Conservation (phyloP, 2,888 invertebrate genomes). For the Dasypogon diadema region DNA sequence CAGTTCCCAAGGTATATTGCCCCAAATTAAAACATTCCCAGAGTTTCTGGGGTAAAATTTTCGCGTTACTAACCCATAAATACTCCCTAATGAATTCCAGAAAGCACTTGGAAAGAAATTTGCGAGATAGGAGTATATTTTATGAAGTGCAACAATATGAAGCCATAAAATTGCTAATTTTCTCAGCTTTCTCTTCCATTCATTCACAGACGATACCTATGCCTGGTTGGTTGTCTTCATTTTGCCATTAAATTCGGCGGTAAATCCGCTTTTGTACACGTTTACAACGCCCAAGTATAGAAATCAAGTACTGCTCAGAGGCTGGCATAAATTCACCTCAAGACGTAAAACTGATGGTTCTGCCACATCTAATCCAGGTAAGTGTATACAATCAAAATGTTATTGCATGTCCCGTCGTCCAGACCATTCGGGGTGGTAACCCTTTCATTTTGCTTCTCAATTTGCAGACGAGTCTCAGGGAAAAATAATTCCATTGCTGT, state of each 20-base stretch:
- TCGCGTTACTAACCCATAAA: neutral
- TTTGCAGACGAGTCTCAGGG: conserved; percentile 46
- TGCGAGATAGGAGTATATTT: neutral
- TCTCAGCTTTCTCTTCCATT: conserved; percentile 17
- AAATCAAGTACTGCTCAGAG: conserved; percentile 68
- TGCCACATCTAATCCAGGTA: conserved; percentile 59
- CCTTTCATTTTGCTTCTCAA: neutral
- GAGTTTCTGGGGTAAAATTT: neutral
- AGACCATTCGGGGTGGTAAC: neutral
- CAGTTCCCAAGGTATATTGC: too few species aligned
- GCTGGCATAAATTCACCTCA: conserved; percentile 68
- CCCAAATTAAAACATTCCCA: neutral
- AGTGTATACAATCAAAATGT: conserved; percentile 8
- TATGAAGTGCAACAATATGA: conserved; percentile 24
- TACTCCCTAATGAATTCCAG: neutral
- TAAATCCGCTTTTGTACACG: conserved; percentile 77
- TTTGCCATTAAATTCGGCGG: conserved; percentile 75
- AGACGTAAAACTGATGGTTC: conserved; percentile 64
- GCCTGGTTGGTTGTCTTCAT: conserved; percentile 78
- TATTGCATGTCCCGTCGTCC: neutral
- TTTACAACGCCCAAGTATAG: conserved; percentile 77
- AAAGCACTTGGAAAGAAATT: neutral
- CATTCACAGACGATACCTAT: conserved; percentile 72
- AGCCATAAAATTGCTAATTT: conserved; percentile 19
- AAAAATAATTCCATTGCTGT: conserved; percentile 47